Evolutionary conservation across 2,888 invertebrate species (phyloP).

Genomic region (Stenotaenia linearis): DNA sequence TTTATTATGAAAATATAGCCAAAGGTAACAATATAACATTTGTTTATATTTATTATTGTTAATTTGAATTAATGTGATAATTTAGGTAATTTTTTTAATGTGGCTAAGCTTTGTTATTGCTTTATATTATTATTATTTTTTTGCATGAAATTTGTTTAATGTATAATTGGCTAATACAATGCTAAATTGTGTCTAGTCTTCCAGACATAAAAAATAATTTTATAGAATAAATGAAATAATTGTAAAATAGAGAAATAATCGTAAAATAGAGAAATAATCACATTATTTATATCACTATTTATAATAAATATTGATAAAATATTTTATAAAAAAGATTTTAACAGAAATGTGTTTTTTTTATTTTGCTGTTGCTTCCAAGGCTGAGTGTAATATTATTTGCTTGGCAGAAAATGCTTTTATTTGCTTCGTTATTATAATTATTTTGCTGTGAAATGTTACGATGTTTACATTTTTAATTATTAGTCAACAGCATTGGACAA

Average conservation of each 20-base stretch:
- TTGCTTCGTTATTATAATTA: not conserved
- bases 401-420: not conserved
- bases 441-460: not conserved
- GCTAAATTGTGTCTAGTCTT: not conserved
- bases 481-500: constrained; percentile 37
- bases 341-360: not conserved
- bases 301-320: too few species aligned
- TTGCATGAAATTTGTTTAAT: not conserved
- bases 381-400: not conserved
- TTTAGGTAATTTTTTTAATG: not conserved
- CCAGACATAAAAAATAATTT: not conserved
- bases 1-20: not conserved
- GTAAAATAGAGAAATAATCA: not conserved
- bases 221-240: not conserved
- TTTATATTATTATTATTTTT: not conserved
- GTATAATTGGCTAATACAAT: too few species aligned
- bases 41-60: not conserved
- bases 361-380: constrained; percentile 24
- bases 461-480: not conserved
- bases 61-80: not conserved
- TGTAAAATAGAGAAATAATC: not conserved
- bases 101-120: not conserved
- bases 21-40: not conserved
- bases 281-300: not conserved
- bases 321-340: too few species aligned